Evolutionary conservation across 2,113 vertebrate species (phyloP), one percentile per base, ranked within the genome.

Genomic region (Calyptomena viridis): DNA sequence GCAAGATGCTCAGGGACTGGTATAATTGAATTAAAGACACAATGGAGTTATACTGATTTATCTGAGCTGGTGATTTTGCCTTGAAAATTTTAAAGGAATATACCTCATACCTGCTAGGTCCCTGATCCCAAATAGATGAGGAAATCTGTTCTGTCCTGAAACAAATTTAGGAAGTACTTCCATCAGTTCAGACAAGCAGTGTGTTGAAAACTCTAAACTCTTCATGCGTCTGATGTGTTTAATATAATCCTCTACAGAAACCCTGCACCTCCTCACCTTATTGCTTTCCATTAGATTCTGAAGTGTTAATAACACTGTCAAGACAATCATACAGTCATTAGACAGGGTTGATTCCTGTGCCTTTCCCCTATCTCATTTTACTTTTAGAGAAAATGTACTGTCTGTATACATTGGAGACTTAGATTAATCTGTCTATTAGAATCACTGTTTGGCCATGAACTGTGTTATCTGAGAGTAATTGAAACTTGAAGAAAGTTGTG

Each of bases 391-490:
- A 95, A 62, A 12, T 63, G 35, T 64, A 23, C 67, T 69, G 56
- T 90, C 87, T 79, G 49, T 92, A 64, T 76, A 74, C 40, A 56
- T 42, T 86, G 83, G 59, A 93, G 69, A 66, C 40, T 78, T 67
- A 93, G 74, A 97, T 94, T 94, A 96, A 96, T 92, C 35, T 90
- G 63, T 96, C 80, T 87, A 27, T 94, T 87, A 89, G 91, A 84
- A 73, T 63, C 14, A 22, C 56, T 75, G 50, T 75, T 89, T 94
- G 77, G 37, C 87, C 71, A 37, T 94, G 90, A 97, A 95, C 78
- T 90, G 44, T 86, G 77, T 74, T 90, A 94, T 62, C 63, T 84
- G 87, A 73, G 87, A 94, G 58, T 87, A 95, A 97, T 90, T 97
- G 91, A 95, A 96, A 74, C 42, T 52, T 67, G 17, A 31, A 96